phyloP scores from a whole-genome alignment of 2,888 invertebrate genomes.

The Autographa pulchrina region DNA sequence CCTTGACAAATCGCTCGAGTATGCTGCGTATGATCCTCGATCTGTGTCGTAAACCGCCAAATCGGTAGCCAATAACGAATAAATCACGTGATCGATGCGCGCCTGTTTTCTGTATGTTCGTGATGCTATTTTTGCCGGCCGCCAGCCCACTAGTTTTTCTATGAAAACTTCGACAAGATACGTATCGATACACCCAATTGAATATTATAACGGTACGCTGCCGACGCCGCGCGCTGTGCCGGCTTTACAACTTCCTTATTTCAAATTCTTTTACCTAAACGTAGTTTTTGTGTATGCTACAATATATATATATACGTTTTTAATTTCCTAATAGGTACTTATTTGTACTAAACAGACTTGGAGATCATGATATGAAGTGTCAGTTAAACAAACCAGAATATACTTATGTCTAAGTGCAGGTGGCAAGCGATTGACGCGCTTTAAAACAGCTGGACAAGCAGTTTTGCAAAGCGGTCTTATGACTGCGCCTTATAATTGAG shows the following conservation, averaged over 20 bases:
- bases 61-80: conserved; percentile 82
- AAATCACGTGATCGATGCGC: conserved; percentile 83
- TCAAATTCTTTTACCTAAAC: background rate
- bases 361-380: no score
- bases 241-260: conserved; percentile 11
- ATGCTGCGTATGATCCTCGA: conserved; percentile 62
- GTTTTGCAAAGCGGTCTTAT: background rate
- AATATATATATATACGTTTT: background rate
- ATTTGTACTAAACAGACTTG: background rate
- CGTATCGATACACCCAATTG: conserved; percentile 62
- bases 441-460: background rate
- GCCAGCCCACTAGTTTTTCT: conserved; percentile 74
- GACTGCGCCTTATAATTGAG: background rate
- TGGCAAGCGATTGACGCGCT: background rate
- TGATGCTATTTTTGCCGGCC: conserved; percentile 82
- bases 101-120: conserved; percentile 87
- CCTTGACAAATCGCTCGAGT: conserved; percentile 70
- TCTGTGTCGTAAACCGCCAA: conserved; percentile 78
- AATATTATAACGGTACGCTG: conserved; percentile 44
- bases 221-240: conserved; percentile 32
- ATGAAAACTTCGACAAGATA: conserved; percentile 76
- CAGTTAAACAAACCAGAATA: background rate
- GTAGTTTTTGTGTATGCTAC: background rate
- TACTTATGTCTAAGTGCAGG: background rate
- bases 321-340: background rate